Conservation (phyloP, 1,140 invertebrate species). For the honey bee (Apis mellifera) region Amel_HAv3.1 CM009932.2:8543001-8543500, state of each 20-base stretch:
- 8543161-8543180: slow-evolving; percentile 42
- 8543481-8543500: slow-evolving; percentile 67
- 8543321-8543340: background rate
- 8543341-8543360: slow-evolving; percentile 36
- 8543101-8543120: slow-evolving; percentile 50
- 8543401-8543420: slow-evolving; percentile 73
- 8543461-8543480: slow-evolving; percentile 56
- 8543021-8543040: slow-evolving; percentile 44
- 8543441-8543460: slow-evolving; percentile 78
- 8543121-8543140: slow-evolving; percentile 51
- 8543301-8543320: slow-evolving; percentile 65
- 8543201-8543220: slow-evolving; percentile 68
- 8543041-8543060: slow-evolving; percentile 31
- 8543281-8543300: slow-evolving; percentile 72
- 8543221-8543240: slow-evolving; percentile 65
- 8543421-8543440: slow-evolving; percentile 78
- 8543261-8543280: slow-evolving; percentile 59
- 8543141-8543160: background rate
- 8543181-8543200: slow-evolving; percentile 66
- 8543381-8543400: slow-evolving; percentile 71
- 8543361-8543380: slow-evolving; percentile 29
- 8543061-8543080: slow-evolving; percentile 28
- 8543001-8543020: slow-evolving; percentile 24
- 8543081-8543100: slow-evolving; percentile 56
- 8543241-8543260: slow-evolving; percentile 66